Evolutionary conservation across 2,888 invertebrate genomes (phyloP).

Genomic region (Drosophila testacea): DNA sequence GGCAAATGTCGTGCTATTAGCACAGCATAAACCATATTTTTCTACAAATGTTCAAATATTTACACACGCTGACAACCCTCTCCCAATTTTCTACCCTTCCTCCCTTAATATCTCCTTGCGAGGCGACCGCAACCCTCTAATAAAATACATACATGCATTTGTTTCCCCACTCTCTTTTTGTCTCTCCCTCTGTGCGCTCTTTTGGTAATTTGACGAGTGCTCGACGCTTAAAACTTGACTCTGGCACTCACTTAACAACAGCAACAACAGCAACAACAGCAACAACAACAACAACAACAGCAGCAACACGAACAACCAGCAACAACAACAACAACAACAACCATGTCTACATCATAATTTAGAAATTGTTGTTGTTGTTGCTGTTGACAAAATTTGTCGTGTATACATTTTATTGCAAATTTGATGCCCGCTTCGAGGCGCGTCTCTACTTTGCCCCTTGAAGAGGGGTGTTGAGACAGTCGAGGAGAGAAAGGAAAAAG

Average conservation of each 20-base stretch:
- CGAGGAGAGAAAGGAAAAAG: not conserved
- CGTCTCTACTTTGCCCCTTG: slow-evolving; percentile 4
- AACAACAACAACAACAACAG: slow-evolving; percentile 12
- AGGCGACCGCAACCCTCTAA: slow-evolving; percentile 54
- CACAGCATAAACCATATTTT: slow-evolving; percentile 83
- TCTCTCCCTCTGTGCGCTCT: not conserved
- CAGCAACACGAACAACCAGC: slow-evolving; percentile 1
- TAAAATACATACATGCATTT: slow-evolving; percentile 19
- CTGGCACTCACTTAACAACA: slow-evolving; percentile 69
- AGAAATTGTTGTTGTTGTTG: slow-evolving; percentile 31
- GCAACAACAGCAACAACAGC: slow-evolving; percentile 9
- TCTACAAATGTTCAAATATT: slow-evolving; percentile 84
- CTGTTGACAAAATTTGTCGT: slow-evolving; percentile 54
- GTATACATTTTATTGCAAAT: slow-evolving; percentile 70
- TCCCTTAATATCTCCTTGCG: slow-evolving; percentile 5
- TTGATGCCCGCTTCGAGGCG: slow-evolving; percentile 37
- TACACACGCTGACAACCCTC: slow-evolving; percentile 56
- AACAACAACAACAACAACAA: slow-evolving; percentile 31
- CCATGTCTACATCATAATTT: slow-evolving; percentile 53
- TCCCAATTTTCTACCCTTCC: not conserved
- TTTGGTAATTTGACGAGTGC: slow-evolving; percentile 73
- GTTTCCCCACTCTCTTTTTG: not conserved
- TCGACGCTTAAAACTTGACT: slow-evolving; percentile 71
- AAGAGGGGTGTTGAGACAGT: not conserved
- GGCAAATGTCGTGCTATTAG: slow-evolving; percentile 67